phyloP scores from a whole-genome alignment of 2,797 vertebrate genomes.

The Typhlichthys eigenmanni region DNA sequence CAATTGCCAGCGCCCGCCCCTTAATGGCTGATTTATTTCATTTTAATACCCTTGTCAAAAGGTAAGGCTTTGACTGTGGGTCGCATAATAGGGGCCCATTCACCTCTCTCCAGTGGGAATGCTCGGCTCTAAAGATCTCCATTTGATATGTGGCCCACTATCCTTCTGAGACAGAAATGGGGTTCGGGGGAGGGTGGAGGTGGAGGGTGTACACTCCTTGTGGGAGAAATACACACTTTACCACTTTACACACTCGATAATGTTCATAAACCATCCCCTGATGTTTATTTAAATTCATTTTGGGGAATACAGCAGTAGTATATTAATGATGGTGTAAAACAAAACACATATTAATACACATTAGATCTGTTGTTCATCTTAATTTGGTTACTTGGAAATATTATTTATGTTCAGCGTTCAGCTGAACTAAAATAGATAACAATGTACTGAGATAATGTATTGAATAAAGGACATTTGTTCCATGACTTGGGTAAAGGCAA shows the following conservation, averaged over 20 bases:
- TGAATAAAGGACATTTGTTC: no score
- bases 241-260: conserved; percentile 20
- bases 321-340: conserved; percentile 17
- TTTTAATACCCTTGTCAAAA: conserved; percentile 84
- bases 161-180: conserved; percentile 35
- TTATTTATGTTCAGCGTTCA: no score
- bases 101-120: conserved; percentile 70
- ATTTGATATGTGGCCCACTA: conserved; percentile 70
- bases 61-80: conserved; percentile 67
- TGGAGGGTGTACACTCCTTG: background rate
- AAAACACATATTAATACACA: no score
- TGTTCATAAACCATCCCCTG: conserved; percentile 27
- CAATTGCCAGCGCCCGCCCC: conserved; percentile 76
- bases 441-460: no score
- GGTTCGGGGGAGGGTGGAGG: conserved; percentile 7
- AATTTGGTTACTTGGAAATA: no score
- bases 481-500: no score
- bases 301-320: conserved; percentile 7
- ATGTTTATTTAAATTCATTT: conserved; percentile 20
- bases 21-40: conserved; percentile 86
- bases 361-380: no score
- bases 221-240: conserved; percentile 11
- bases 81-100: conserved; percentile 73
- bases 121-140: conserved; percentile 69
- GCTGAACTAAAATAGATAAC: no score